Percentiles rank a stretch among this genome's conserved stretches.
Evolutionary conservation across 23 tunicate species (phyloP).

Genomic region (Diplosoma virens): DNA sequence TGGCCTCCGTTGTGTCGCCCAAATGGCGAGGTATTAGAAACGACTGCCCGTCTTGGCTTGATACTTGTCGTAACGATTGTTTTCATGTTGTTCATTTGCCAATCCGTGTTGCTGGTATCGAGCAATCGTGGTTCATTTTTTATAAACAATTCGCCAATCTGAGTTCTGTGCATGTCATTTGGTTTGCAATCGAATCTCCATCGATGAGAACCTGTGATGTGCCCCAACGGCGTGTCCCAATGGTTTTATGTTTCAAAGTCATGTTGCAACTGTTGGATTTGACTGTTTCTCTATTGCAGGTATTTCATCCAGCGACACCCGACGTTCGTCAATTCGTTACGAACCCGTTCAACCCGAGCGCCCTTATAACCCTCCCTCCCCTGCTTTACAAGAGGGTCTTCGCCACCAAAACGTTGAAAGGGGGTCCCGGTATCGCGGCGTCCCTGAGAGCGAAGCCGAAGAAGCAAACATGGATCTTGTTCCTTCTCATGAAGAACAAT

Average conservation of each 20-base stretch:
- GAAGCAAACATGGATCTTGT: slow-evolving; percentile 52
- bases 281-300: slow-evolving; percentile 46
- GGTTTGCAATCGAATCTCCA: neutral
- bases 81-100: too few species aligned
- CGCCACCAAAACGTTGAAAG: neutral
- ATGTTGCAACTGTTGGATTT: too few species aligned
- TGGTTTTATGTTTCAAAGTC: too few species aligned
- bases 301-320: slow-evolving; percentile 86
- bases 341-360: slow-evolving; percentile 80
- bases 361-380: slow-evolving; percentile 70
- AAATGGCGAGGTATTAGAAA: slow-evolving; percentile 56
- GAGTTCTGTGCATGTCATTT: too few species aligned
- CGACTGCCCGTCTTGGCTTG: too few species aligned
- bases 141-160: too few species aligned
- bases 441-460: slow-evolving; percentile 47
- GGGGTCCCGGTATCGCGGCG: neutral
- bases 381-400: slow-evolving; percentile 36
- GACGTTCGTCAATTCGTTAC: slow-evolving; percentile 81
- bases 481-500: slow-evolving; percentile 45
- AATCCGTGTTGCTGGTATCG: too few species aligned
- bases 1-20: slow-evolving; percentile 27
- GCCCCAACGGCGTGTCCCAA: neutral
- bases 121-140: too few species aligned
- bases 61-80: too few species aligned
- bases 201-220: neutral